These are phyloP conservation scores for Sebastes matsubarae DNA, from an alignment of 2,797 vertebrate species.

Conservation along the genomic window DNA sequence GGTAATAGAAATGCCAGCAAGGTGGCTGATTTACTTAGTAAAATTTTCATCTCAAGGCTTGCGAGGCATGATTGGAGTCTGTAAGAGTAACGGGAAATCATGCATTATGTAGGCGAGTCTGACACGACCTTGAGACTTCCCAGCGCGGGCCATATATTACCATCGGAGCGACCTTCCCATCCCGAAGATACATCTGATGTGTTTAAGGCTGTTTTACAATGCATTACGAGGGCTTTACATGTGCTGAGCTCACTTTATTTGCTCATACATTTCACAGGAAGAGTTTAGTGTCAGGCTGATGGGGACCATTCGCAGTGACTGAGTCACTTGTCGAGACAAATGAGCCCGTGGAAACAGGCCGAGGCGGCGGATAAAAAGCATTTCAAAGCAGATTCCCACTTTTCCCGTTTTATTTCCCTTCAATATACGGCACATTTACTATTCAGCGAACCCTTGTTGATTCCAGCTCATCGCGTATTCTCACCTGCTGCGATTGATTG, in stretches of 20 bases:
- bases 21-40: slow-evolving; percentile 99
- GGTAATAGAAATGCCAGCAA: slow-evolving; percentile 99
- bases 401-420: slow-evolving; percentile 47
- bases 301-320: slow-evolving; percentile 66
- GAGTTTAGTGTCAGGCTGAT: slow-evolving; percentile 80
- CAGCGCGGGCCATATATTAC: slow-evolving; percentile 89
- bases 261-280: slow-evolving; percentile 79
- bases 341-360: slow-evolving; percentile 60
- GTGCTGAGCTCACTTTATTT: slow-evolving; percentile 82
- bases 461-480: slow-evolving; percentile 53
- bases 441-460: slow-evolving; percentile 51
- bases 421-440: slow-evolving; percentile 46
- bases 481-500: slow-evolving; percentile 73
- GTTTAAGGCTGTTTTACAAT: slow-evolving; percentile 90
- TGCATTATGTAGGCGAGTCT: slow-evolving; percentile 96
- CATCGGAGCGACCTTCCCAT: slow-evolving; percentile 87
- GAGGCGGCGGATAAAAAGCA: slow-evolving; percentile 60
- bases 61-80: slow-evolving; percentile 93
- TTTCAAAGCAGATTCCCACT: slow-evolving; percentile 63
- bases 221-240: slow-evolving; percentile 85
- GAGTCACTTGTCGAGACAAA: slow-evolving; percentile 76
- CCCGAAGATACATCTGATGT: slow-evolving; percentile 86
- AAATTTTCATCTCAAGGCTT: slow-evolving; percentile 99
- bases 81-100: slow-evolving; percentile 90
- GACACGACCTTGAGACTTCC: slow-evolving; percentile 95